A percentile compares a stretch with the other conserved stretches of the same genome.
phyloP scores from a whole-genome alignment of 2,797 vertebrate species.

The Myripristis jacobus region DNA sequence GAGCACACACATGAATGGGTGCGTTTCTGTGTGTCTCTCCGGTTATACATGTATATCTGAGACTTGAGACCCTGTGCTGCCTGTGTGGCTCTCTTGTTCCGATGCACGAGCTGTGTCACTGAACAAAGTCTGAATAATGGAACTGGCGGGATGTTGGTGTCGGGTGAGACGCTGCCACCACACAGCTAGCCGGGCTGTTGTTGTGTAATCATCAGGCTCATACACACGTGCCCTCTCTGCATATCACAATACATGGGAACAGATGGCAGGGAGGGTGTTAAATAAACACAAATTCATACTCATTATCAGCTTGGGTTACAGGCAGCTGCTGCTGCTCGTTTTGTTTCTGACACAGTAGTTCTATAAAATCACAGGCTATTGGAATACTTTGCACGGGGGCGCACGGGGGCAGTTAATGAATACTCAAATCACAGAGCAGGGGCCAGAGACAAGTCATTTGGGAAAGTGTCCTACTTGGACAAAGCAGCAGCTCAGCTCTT shows the following conservation, averaged over 20 bases:
- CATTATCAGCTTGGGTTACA: slow-evolving; percentile 77
- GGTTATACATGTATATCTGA: slow-evolving; percentile 50
- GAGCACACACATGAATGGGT: not conserved
- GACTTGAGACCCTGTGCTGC: slow-evolving; percentile 34
- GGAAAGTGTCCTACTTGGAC: slow-evolving; percentile 9
- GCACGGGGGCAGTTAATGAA: slow-evolving; percentile 7
- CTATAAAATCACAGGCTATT: slow-evolving; percentile 46
- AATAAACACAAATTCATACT: slow-evolving; percentile 79
- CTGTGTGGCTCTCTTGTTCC: slow-evolving; percentile 33
- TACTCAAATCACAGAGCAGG: slow-evolving; percentile 22
- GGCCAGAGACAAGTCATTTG: slow-evolving; percentile 14
- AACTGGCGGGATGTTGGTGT: slow-evolving; percentile 42
- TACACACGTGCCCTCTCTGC: slow-evolving; percentile 57
- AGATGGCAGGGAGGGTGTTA: slow-evolving; percentile 80
- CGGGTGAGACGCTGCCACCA: slow-evolving; percentile 56
- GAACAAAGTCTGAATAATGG: slow-evolving; percentile 71
- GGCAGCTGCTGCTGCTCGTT: slow-evolving; percentile 63
- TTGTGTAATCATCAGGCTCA: slow-evolving; percentile 77
- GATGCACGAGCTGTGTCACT: slow-evolving; percentile 6
- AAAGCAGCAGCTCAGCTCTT: slow-evolving; percentile 5
- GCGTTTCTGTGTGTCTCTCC: not conserved
- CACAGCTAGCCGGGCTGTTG: slow-evolving; percentile 51
- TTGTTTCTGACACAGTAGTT: slow-evolving; percentile 53
- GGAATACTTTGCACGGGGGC: slow-evolving; percentile 7
- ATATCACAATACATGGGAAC: slow-evolving; percentile 77